Evolutionary conservation across 2,888 invertebrate genomes (phyloP).

Genomic region (Neuroscelio doddi): DNA sequence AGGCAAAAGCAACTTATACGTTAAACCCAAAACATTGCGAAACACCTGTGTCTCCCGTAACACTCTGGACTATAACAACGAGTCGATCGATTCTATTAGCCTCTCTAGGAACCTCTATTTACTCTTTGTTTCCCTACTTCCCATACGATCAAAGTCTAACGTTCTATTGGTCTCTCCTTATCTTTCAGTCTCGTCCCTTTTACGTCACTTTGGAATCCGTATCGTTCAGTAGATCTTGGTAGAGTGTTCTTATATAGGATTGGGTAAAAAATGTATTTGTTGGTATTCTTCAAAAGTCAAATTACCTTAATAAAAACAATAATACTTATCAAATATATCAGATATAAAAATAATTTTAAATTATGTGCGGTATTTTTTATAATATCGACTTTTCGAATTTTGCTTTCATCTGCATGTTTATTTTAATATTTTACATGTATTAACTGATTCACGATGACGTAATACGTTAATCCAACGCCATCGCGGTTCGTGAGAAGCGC

Average conservation of each 20-base stretch:
- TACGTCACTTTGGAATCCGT: conserved; percentile 2
- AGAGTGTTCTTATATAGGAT: neutral
- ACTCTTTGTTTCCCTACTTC: conserved; percentile 16
- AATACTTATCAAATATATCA: no score
- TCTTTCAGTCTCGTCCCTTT: conserved; percentile 3
- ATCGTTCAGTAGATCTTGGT: conserved; percentile 2
- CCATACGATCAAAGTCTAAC: conserved; percentile 22
- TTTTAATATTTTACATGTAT: no score
- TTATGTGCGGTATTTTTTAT: no score
- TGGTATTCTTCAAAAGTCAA: neutral
- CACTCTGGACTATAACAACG: conserved; percentile 49
- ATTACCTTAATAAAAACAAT: neutral
- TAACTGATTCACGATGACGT: no score
- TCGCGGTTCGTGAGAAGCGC: conserved; percentile 45
- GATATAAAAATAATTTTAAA: no score
- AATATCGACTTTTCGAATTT: no score
- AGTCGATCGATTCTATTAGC: conserved; percentile 14
- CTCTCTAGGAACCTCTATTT: conserved; percentile 5
- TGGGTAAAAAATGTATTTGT: neutral
- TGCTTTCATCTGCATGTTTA: no score
- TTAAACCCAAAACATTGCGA: conserved; percentile 24
- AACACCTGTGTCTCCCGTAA: conserved; percentile 67
- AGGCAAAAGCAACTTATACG: no score
- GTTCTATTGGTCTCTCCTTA: conserved; percentile 18
- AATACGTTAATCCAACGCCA: conserved; percentile 54